A percentile compares a stretch with the other conserved stretches of the same genome.
phyloP scores from a whole-genome alignment of 35 echinoderm and acorn worm species.

The Ptychodera flava region DNA sequence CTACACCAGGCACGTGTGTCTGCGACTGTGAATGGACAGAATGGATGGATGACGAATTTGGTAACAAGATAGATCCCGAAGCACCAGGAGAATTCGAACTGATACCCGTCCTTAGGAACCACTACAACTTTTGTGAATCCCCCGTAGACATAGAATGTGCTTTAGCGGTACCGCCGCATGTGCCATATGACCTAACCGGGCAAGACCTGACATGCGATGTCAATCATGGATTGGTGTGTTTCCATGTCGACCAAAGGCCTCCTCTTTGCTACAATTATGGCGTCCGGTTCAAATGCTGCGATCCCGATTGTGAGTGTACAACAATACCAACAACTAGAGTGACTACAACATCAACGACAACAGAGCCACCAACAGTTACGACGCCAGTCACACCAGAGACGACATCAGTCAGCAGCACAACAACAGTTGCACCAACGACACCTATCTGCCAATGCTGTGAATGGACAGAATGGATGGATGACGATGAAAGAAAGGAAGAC shows the following conservation, averaged over 20 bases:
- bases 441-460: neutral
- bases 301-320: neutral
- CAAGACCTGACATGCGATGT: neutral
- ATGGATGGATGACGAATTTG: constrained; percentile 20
- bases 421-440: neutral
- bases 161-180: neutral
- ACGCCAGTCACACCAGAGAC: neutral
- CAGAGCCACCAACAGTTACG: neutral
- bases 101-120: neutral
- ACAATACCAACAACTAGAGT: neutral
- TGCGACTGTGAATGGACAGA: constrained; percentile 7
- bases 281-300: neutral
- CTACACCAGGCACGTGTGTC: neutral
- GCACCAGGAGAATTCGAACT: constrained; percentile 16
- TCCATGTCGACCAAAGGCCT: neutral
- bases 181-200: constrained; percentile 4
- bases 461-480: neutral
- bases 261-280: neutral
- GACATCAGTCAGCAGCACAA: neutral
- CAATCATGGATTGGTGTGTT: neutral
- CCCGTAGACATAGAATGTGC: neutral
- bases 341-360: neutral
- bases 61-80: neutral
- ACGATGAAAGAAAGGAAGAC: neutral
- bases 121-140: constrained; percentile 11